Conservation (phyloP, 1,140 invertebrate species). For the Theocolax elegans region DNA sequence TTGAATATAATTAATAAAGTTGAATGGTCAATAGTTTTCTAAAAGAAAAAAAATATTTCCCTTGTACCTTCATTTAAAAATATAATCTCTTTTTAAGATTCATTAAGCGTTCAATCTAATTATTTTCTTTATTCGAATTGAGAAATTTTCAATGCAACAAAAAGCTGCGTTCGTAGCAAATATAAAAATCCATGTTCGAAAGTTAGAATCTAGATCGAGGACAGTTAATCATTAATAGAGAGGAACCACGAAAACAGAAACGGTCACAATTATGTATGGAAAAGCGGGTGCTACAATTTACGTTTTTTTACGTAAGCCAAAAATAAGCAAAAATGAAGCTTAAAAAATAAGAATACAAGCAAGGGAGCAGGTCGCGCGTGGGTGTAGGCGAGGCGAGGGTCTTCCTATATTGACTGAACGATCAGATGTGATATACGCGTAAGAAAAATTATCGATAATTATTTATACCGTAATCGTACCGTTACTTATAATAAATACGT, state of each 20-base stretch:
- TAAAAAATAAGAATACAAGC: slow-evolving; percentile 18
- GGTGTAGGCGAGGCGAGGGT: slow-evolving; percentile 62
- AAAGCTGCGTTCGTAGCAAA: too few relatives aligned
- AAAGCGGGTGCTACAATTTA: slow-evolving; percentile 18
- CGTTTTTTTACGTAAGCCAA: slow-evolving; percentile 39
- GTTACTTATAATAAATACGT: slow-evolving; percentile 37
- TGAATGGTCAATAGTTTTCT: too few relatives aligned
- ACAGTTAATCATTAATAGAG: too few relatives aligned
- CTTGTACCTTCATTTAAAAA: not conserved
- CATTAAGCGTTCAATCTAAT: not conserved
- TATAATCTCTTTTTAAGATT: not conserved
- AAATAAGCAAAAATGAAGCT: slow-evolving; percentile 30
- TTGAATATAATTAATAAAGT: not conserved
- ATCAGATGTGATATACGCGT: slow-evolving; percentile 69
- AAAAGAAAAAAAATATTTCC: not conserved
- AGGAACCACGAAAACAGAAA: not conserved
- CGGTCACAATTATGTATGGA: not conserved
- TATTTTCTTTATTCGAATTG: too few relatives aligned
- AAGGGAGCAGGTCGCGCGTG: slow-evolving; percentile 49
- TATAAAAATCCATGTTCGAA: not conserved
- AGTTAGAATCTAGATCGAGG: too few relatives aligned
- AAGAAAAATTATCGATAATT: slow-evolving; percentile 52
- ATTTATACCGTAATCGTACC: slow-evolving; percentile 34
- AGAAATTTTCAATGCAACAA: too few relatives aligned
- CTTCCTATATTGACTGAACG: slow-evolving; percentile 69